Percentiles rank a stretch among this genome's conserved stretches.
These are phyloP conservation scores for Coracias cyanogaster DNA, from an alignment of 2,797 vertebrate genomes.

Conservation along the genomic window DNA sequence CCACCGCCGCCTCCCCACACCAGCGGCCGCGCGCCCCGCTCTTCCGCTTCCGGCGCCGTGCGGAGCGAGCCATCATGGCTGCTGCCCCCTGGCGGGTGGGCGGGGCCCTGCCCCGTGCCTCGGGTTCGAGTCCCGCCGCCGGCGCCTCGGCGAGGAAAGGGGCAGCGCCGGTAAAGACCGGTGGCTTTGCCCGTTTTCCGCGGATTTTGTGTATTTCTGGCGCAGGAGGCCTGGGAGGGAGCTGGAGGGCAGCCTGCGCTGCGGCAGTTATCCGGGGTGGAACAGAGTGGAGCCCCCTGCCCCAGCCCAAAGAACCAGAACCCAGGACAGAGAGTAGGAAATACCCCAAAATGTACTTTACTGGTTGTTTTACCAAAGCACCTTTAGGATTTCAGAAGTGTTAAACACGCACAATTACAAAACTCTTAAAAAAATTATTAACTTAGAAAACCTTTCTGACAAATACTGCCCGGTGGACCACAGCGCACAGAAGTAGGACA, in stretches of 20 bases:
- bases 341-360: not conserved
- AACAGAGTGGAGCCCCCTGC: too few species aligned
- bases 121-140: not conserved
- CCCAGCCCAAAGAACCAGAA: not conserved
- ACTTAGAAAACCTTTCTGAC: not conserved
- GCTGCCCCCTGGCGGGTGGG: not conserved
- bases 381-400: not conserved
- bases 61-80: rapidly evolving
- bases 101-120: rapidly evolving
- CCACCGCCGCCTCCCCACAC: rapidly evolving
- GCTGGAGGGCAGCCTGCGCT: too few species aligned
- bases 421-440: not conserved
- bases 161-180: too few species aligned
- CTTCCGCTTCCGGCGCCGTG: not conserved
- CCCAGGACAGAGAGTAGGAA: rapidly evolving
- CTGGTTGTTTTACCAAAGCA: not conserved
- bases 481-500: not conserved
- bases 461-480: not conserved
- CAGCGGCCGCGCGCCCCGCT: rapidly evolving
- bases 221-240: too few species aligned
- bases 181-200: too few species aligned
- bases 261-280: too few species aligned
- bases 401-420: not conserved
- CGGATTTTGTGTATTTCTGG: too few species aligned
- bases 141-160: too few species aligned